Evolutionary conservation across 2,888 invertebrate species (phyloP).

Genomic region (Blastobasis lacticolella): DNA sequence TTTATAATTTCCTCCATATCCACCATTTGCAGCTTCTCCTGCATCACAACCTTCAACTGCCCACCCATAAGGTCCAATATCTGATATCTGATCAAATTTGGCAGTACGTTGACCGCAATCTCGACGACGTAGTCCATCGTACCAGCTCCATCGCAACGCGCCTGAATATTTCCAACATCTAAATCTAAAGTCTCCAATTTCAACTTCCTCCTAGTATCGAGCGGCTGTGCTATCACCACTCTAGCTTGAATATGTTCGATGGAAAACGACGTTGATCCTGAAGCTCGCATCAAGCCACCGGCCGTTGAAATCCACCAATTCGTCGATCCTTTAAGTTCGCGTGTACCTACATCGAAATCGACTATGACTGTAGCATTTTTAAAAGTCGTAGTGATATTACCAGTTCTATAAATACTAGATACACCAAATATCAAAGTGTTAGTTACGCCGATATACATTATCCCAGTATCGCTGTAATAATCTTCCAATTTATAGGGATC

Average conservation of each 20-base stretch:
- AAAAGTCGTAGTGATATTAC: constrained; percentile 78
- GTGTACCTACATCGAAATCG: constrained; percentile 79
- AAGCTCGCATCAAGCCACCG: constrained; percentile 74
- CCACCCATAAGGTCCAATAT: constrained; percentile 84
- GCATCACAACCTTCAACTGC: constrained; percentile 78
- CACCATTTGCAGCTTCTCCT: constrained; percentile 78
- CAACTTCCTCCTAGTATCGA: constrained; percentile 80
- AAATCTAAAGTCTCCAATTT: constrained; percentile 79
- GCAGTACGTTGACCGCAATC: constrained; percentile 80
- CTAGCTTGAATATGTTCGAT: constrained; percentile 79
- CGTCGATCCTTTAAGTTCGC: constrained; percentile 78
- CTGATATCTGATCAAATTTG: constrained; percentile 85
- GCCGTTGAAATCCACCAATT: constrained; percentile 78
- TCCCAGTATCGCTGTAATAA: constrained; percentile 70
- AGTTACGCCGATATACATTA: constrained; percentile 76
- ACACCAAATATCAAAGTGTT: constrained; percentile 82
- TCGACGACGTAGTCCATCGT: constrained; percentile 84
- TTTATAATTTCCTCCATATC: constrained; percentile 80
- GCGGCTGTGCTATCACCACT: constrained; percentile 77
- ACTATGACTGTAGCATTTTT: constrained; percentile 76
- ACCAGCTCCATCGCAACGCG: constrained; percentile 83
- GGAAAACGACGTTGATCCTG: constrained; percentile 80
- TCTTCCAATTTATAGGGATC: constrained; percentile 77
- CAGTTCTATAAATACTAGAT: constrained; percentile 82
- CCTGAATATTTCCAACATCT: constrained; percentile 83